These are phyloP conservation scores for Zaprionus taronus DNA, from an alignment of 1,140 invertebrate genomes.

Conservation along the genomic window DNA sequence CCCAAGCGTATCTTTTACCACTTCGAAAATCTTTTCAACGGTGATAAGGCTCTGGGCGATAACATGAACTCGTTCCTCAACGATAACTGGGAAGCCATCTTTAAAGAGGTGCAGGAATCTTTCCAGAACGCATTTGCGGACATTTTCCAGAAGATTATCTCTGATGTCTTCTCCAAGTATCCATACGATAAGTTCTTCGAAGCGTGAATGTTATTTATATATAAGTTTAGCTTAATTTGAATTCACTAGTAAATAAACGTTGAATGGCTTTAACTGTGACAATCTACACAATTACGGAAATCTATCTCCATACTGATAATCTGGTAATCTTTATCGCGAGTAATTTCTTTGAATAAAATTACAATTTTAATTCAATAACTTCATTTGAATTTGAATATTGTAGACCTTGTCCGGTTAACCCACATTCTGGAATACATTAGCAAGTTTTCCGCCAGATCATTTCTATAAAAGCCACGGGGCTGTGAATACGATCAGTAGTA, in stretches of 20 bases:
- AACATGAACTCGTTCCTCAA: conserved; percentile 1
- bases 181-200: conserved; percentile 2
- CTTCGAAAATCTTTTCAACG: neutral
- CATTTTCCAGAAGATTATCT: neutral
- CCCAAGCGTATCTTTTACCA: neutral
- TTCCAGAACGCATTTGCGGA: neutral
- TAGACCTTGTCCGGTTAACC: neutral
- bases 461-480: neutral
- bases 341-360: neutral
- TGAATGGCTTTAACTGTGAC: neutral
- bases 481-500: neutral
- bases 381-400: neutral
- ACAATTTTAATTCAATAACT: neutral
- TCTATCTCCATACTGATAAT: neutral
- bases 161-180: neutral
- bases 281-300: neutral
- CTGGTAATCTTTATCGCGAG: neutral
- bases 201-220: neutral
- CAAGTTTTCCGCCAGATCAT: neutral
- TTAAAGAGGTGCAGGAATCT: neutral
- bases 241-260: neutral
- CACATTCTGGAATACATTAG: conserved; percentile 5
- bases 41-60: neutral
- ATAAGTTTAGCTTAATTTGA: neutral
- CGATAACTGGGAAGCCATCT: neutral